A percentile compares a stretch with the other conserved stretches of the same genome.
phyloP scores from a whole-genome alignment of 2,888 invertebrate species.

The Volucella inflata region DNA sequence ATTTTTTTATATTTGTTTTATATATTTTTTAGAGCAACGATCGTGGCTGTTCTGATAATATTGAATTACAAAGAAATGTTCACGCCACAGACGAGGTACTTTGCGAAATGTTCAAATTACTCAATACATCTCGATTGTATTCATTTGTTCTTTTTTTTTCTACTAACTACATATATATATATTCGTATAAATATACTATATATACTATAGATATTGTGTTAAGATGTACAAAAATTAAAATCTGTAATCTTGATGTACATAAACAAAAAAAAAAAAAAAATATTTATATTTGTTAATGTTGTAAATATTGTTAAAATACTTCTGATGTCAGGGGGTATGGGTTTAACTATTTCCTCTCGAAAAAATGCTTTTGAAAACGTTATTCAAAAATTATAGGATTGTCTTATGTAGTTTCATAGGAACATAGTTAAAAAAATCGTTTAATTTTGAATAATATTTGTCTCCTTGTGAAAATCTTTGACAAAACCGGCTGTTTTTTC shows the following conservation, averaged over 20 bases:
- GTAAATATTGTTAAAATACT: constrained; percentile 52
- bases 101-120: constrained; percentile 82
- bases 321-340: constrained; percentile 3
- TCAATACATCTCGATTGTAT: constrained; percentile 78
- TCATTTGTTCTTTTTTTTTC: constrained; percentile 48
- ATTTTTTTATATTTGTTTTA: constrained; percentile 79
- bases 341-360: neutral
- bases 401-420: no score
- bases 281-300: constrained; percentile 53
- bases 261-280: constrained; percentile 28
- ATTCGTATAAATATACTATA: constrained; percentile 17
- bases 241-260: constrained; percentile 64
- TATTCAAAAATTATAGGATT: no score
- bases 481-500: no score
- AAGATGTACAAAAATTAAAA: constrained; percentile 46
- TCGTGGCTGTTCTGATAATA: constrained; percentile 84
- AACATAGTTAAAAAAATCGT: no score
- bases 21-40: constrained; percentile 84
- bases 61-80: constrained; percentile 84
- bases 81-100: constrained; percentile 85
- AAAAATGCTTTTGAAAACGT: no score
- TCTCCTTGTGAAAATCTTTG: no score
- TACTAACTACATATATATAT: constrained; percentile 35
- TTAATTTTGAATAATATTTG: no score
- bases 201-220: constrained; percentile 61